These are phyloP conservation scores for Gari tellinella DNA, from an alignment of 2,888 invertebrate species.

Conservation along the genomic window DNA sequence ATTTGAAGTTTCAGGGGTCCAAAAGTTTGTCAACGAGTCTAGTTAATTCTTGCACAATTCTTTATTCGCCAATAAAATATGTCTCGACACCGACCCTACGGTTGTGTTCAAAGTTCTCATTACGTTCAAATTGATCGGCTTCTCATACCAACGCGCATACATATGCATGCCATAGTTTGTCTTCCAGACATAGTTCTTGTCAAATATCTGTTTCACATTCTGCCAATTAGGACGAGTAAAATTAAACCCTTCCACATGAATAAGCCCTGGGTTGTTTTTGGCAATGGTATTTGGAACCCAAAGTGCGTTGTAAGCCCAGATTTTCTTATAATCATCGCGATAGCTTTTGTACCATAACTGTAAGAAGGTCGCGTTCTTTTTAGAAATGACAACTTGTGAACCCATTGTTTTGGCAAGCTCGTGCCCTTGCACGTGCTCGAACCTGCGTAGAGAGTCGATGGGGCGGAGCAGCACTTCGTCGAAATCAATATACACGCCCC, in stretches of 20 bases:
- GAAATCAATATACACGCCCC: slow-evolving; percentile 55
- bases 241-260: slow-evolving; percentile 54
- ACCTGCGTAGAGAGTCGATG: slow-evolving; percentile 32
- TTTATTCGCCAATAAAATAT: slow-evolving; percentile 53
- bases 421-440: slow-evolving; percentile 45
- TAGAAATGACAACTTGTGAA: slow-evolving; percentile 50
- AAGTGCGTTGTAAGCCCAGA: slow-evolving; percentile 45
- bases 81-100: slow-evolving; percentile 48
- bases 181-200: slow-evolving; percentile 50
- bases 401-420: slow-evolving; percentile 41
- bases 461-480: slow-evolving; percentile 50
- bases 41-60: slow-evolving; percentile 41
- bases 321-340: slow-evolving; percentile 28
- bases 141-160: slow-evolving; percentile 42
- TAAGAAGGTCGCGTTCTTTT: slow-evolving; percentile 51
- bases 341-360: slow-evolving; percentile 48
- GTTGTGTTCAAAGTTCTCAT: slow-evolving; percentile 56
- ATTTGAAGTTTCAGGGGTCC: no score
- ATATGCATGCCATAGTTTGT: slow-evolving; percentile 57
- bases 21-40: no score
- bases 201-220: slow-evolving; percentile 34
- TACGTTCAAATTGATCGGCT: slow-evolving; percentile 20
- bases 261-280: slow-evolving; percentile 37
- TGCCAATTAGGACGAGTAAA: slow-evolving; percentile 55
- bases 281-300: slow-evolving; percentile 43